Conservation (phyloP, 2,888 invertebrate species). For the Serrognathus titanus region DNA sequence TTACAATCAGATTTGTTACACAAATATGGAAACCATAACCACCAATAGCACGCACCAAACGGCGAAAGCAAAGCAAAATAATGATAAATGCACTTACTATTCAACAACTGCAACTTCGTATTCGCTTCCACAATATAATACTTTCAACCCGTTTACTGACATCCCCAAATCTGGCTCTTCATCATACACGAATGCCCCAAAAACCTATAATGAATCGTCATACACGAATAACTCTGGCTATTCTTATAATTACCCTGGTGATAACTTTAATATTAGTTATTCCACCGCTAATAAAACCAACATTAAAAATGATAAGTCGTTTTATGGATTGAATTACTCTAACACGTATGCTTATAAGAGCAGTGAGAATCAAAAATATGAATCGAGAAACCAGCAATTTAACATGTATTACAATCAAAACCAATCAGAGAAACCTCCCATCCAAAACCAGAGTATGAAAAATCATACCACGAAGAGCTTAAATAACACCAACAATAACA, state of each 20-base stretch:
- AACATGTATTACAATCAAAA: slow-evolving; percentile 11
- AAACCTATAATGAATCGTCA: slow-evolving; percentile 35
- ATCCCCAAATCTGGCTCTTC: slow-evolving; percentile 27
- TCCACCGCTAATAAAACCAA: slow-evolving; percentile 23
- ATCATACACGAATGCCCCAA: slow-evolving; percentile 6
- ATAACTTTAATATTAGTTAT: slow-evolving; percentile 33
- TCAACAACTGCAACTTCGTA: slow-evolving; percentile 3
- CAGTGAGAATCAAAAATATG: slow-evolving; percentile 25
- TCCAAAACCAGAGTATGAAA: neutral
- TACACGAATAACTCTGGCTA: slow-evolving; percentile 41
- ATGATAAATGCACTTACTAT: slow-evolving; percentile 9
- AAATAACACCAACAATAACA: slow-evolving; percentile 2
- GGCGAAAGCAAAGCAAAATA: slow-evolving; percentile 1
- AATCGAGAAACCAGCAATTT: slow-evolving; percentile 11
- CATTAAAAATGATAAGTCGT: slow-evolving; percentile 27
- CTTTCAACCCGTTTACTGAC: slow-evolving; percentile 39
- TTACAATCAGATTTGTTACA: slow-evolving; percentile 14
- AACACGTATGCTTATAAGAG: slow-evolving; percentile 29
- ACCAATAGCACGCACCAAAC: neutral
- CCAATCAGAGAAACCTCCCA: neutral
- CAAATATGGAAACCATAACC: slow-evolving; percentile 1
- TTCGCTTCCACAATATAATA: slow-evolving; percentile 30
- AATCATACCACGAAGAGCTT: neutral
- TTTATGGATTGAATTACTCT: slow-evolving; percentile 38
- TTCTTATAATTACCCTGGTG: slow-evolving; percentile 33